phyloP scores from a whole-genome alignment of 2,888 invertebrate genomes.

The Torymus tubicola region DNA sequence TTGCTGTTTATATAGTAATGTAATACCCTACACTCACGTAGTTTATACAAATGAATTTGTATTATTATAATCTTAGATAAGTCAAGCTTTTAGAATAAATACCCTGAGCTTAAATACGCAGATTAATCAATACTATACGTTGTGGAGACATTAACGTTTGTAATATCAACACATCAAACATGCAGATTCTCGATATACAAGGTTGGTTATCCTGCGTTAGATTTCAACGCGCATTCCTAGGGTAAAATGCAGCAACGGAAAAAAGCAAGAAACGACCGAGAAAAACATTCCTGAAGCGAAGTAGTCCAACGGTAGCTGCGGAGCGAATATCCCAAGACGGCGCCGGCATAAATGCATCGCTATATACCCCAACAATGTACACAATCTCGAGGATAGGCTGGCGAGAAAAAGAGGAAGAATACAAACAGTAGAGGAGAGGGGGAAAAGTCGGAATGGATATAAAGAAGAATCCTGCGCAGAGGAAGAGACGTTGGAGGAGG shows the following conservation, averaged over 20 bases:
- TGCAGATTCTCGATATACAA: too few relatives aligned
- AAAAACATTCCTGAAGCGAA: neutral
- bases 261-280: neutral
- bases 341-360: slow-evolving; percentile 11
- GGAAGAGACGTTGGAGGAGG: neutral
- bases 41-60: too few relatives aligned
- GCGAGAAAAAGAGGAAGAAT: neutral
- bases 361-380: neutral
- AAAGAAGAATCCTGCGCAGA: slow-evolving; percentile 24
- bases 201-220: too few relatives aligned
- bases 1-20: too few relatives aligned
- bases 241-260: neutral
- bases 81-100: too few relatives aligned
- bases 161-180: too few relatives aligned
- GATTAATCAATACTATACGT: too few relatives aligned
- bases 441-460: slow-evolving; percentile 30
- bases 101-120: too few relatives aligned
- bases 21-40: too few relatives aligned
- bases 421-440: slow-evolving; percentile 11
- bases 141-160: too few relatives aligned
- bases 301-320: slow-evolving; percentile 1
- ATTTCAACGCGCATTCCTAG: too few relatives aligned
- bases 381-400: neutral
- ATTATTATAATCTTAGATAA: too few relatives aligned
- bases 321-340: slow-evolving; percentile 10